Percentiles rank a stretch among this genome's conserved stretches.
Conservation (phyloP, 2,888 invertebrate species). For the Colostygia pectinataria region DNA sequence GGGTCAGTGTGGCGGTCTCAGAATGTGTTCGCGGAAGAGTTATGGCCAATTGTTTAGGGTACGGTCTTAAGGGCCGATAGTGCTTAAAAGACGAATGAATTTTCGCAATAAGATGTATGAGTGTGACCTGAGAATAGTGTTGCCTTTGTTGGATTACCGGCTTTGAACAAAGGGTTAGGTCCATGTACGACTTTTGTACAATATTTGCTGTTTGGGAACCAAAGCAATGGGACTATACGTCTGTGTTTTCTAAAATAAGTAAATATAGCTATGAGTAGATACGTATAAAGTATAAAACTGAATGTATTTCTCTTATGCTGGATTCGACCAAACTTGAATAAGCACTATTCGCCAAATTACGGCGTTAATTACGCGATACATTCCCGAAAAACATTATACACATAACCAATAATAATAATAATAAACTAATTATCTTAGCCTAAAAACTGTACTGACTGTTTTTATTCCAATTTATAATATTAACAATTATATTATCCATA, state of each 20-base stretch:
- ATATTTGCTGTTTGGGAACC: conserved; percentile 12
- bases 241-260: not conserved
- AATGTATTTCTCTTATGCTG: too few species aligned
- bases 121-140: conserved; percentile 28
- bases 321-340: too few species aligned
- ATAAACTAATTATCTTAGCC: too few species aligned
- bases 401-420: too few species aligned
- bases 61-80: conserved; percentile 13
- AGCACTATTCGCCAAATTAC: too few species aligned
- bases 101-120: conserved; percentile 24
- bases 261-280: too few species aligned
- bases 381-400: too few species aligned
- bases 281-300: too few species aligned
- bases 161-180: conserved; percentile 15
- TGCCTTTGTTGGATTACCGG: conserved; percentile 17
- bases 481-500: too few species aligned
- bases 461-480: too few species aligned
- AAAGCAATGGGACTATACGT: not conserved
- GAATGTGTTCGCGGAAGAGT: conserved; percentile 42
- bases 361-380: too few species aligned
- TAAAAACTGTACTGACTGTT: too few species aligned
- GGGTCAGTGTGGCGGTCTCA: conserved; percentile 43
- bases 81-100: conserved; percentile 25
- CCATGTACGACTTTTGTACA: conserved; percentile 1
- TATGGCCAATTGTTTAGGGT: conserved; percentile 35